Evolutionary conservation across 1,140 invertebrate species (phyloP).

Genomic region (Chionoecetes opilio): DNA sequence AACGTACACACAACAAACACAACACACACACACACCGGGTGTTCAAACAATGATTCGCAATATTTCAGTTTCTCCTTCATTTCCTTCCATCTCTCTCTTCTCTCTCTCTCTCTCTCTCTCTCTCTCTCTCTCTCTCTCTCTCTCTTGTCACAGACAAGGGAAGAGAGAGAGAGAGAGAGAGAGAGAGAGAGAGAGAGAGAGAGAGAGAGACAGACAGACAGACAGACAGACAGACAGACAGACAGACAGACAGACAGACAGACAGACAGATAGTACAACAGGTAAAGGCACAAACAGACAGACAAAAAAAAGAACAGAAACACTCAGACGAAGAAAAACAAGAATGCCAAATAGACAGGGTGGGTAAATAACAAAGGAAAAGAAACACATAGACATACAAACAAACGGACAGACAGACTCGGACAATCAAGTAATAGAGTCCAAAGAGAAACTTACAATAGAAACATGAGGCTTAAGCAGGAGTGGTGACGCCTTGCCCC

Average conservation of each 20-base stretch:
- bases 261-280: neutral
- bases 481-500: neutral
- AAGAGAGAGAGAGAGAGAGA: no score
- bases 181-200: neutral
- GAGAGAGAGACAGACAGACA: neutral
- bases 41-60: neutral
- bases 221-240: neutral
- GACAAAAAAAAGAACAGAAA: neutral
- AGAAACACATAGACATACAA: no score
- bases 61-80: neutral
- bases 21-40: neutral
- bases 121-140: neutral
- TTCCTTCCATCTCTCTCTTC: neutral
- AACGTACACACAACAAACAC: no score
- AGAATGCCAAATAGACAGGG: neutral
- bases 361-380: no score
- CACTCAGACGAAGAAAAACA: neutral
- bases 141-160: no score
- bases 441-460: conserved; percentile 2
- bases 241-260: neutral
- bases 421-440: neutral
- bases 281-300: no score
- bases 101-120: neutral
- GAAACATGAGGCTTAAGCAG: neutral
- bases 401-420: no score